Base-by-base conservation (phyloP, 2,888 invertebrate species). In the Epiblema foenella region DNA sequence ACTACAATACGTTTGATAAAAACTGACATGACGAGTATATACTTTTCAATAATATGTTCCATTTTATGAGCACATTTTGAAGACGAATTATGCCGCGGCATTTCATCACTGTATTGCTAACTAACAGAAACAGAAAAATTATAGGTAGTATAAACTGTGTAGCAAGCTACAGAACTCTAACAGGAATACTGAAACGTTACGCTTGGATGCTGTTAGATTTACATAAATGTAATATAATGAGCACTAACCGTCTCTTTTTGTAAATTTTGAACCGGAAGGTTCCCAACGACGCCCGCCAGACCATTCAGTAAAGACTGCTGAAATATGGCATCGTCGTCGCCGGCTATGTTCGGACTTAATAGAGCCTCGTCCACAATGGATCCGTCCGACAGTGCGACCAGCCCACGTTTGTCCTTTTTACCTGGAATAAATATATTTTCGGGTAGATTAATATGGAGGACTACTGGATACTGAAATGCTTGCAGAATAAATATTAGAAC, bases 211-310 rank as follows among this genome's bases (percentile, higher is more conserved):
- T 5, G n/a, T 18, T 9, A 51, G 17, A 1, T n/a, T 51, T 3
- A 46, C 75, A 8, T 75, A 42, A n/a, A n/a, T 4, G 42, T 46
- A 58, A 58, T 11, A 58, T 10, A 58, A 11, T 58, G 18, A 59
- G 12, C 15, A 66, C 90, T 92, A 77, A 95, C 93, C 73, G 95
- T 94, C 76, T 94, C 90, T 77, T 95, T 95, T 78, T 96, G 96
- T 75, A 95, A 89, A 78, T 94, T 94, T 76, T 94, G 93, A 5
- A 95, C 91, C 0, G 95, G 94, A 59, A 94, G 84, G 74, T 95
- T 95, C 9, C 95, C 94, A 0, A 96, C 96, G 51, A 96, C 96
- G 68, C 95, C 96, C 0, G 96, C 95, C 33, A 97, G 90, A 0
- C 97, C 97, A 63, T 89, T 89, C 46, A 95, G 85, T 9, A 95